A percentile compares a stretch with the other conserved stretches of the same genome.
Evolutionary conservation across 2,888 invertebrate genomes (phyloP).

Genomic region (Tubulanus polymorphus): DNA sequence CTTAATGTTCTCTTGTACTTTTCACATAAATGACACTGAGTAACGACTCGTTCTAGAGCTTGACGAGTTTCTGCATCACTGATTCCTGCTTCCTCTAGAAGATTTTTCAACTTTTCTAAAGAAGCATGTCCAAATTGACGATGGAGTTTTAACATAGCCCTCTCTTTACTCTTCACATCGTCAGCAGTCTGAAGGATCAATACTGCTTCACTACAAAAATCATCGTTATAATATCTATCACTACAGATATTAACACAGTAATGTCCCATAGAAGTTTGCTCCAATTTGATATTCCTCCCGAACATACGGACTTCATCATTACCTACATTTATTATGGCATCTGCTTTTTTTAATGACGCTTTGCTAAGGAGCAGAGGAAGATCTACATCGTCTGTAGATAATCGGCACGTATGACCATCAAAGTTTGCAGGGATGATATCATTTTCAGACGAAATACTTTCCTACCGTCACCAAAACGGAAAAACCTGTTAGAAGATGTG

Average conservation of each 20-base stretch:
- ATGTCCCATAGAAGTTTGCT: conserved; percentile 15
- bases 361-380: conserved; percentile 15
- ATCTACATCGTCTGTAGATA: conserved; percentile 11
- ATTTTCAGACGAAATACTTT: conserved; percentile 5
- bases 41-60: conserved; percentile 11
- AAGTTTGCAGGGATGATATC: conserved; percentile 10
- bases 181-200: background rate
- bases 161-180: background rate
- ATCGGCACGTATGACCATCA: conserved; percentile 8
- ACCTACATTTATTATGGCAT: conserved; percentile 7
- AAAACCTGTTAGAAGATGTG: background rate
- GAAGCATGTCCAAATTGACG: conserved; percentile 24
- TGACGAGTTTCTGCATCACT: background rate
- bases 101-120: conserved; percentile 14
- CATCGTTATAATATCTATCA: no score
- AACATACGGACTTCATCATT: conserved; percentile 14
- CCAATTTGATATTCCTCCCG: conserved; percentile 6
- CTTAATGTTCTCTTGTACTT: conserved; percentile 2
- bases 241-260: conserved; percentile 11
- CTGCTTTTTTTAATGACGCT: conserved; percentile 11
- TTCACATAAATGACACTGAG: conserved; percentile 7
- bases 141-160: conserved; percentile 16
- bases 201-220: background rate
- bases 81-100: conserved; percentile 18
- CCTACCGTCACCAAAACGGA: conserved; percentile 15